A percentile compares a stretch with the other conserved stretches of the same genome.
These are phyloP conservation scores for Cryptotermes secundus DNA, from an alignment of 1,140 invertebrate species.

Conservation along the genomic window DNA sequence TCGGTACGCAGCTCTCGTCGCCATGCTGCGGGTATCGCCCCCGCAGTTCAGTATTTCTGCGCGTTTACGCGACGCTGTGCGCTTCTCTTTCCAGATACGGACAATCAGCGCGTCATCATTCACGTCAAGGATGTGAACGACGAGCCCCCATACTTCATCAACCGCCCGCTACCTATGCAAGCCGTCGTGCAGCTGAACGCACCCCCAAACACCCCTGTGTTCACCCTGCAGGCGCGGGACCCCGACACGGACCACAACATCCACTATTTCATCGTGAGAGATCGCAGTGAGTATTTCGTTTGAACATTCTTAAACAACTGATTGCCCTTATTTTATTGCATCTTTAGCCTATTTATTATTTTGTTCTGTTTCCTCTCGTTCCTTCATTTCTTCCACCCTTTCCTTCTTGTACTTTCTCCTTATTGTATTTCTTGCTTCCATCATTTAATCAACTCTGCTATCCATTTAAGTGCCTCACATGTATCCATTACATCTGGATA, in stretches of 20 bases:
- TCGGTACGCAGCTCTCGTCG: too few relatives aligned
- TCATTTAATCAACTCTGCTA: too few relatives aligned
- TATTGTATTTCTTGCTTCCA: too few relatives aligned
- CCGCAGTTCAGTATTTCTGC: neutral
- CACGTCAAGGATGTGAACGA: slow-evolving; percentile 95
- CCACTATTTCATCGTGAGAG: slow-evolving; percentile 91
- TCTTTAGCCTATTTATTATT: too few relatives aligned
- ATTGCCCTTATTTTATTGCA: neutral
- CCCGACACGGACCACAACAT: slow-evolving; percentile 94
- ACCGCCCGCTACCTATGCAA: slow-evolving; percentile 92
- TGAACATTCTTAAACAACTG: neutral
- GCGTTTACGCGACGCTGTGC: slow-evolving; percentile 32
- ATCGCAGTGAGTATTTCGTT: slow-evolving; percentile 65
- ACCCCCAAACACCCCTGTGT: slow-evolving; percentile 91
- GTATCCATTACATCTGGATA: too few relatives aligned
- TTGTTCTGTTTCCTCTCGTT: too few relatives aligned
- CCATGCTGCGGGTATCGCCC: too few relatives aligned
- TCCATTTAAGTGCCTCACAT: too few relatives aligned
- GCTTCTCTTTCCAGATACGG: slow-evolving; percentile 70
- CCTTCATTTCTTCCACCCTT: too few relatives aligned
- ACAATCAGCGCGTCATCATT: slow-evolving; percentile 92
- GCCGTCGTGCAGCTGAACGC: slow-evolving; percentile 93
- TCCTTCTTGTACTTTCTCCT: too few relatives aligned
- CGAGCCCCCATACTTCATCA: slow-evolving; percentile 94
- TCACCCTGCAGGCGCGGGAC: slow-evolving; percentile 91